Evolutionary conservation across 2,888 invertebrate species (phyloP), one percentile per base, ranked within the genome.

Genomic region (Cataglyphis albicans): DNA sequence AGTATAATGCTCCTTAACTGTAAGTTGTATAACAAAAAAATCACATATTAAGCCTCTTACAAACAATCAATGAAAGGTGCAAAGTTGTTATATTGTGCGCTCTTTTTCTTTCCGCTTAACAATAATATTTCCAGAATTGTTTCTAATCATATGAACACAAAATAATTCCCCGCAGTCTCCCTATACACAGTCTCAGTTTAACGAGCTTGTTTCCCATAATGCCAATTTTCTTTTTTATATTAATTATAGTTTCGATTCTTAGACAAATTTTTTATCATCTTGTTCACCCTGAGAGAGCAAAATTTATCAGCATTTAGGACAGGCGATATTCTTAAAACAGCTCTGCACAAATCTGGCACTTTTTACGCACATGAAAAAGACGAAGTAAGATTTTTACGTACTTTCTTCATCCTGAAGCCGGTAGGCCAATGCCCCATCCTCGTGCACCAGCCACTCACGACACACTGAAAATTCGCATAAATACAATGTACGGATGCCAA

Each of bases 361-460:
- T 18, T 48, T 3, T 21, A 25, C 6, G 15, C 6, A 5, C 1
- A 29, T 5, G 32, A 25, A 76, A 48, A 48, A 52, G 68, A 61
- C 86, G 95, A 70, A 70, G 7, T 44, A 44, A 21, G n/a, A 57
- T 44, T 80, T 32, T 35, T 32, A 59, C 96, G 95, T 95, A 96
- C 98, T 97, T 95, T 98, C 98, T 95, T 98, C 96, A 91, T 97
- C 97, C 94, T 98, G 98, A 48, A 98, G 95, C 89, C 96, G 96
- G 94, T 98, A 97, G 10, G 98, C 98, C 91, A 98, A 94, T 25
- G 97, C 98, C 87, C 97, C 97, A 94, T 98, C 98, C 95, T 98
- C 98, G 91, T 97, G 96, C 48, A 98, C 97, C 90, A 97, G 95
- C 97, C 98, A 98, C 95, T 98, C 97, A 90, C 97, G 96, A 92